Conservation (phyloP, 1,140 invertebrate genomes). For the Probaryconus sp. region DNA sequence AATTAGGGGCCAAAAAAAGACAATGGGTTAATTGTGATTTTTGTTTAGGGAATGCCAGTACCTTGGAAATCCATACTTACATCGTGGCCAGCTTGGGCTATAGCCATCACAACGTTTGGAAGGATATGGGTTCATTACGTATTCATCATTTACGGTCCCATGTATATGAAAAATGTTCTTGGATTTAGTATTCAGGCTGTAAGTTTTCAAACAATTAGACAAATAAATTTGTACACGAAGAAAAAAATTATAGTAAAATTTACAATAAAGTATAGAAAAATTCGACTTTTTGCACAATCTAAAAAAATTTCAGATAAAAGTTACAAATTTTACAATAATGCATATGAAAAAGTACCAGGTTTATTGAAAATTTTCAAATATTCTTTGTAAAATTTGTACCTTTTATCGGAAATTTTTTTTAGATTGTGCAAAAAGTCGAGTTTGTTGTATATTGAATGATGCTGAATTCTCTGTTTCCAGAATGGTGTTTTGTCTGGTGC, state of each 20-base stretch:
- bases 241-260: too few species aligned
- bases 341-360: not conserved
- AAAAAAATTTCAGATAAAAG: too few species aligned
- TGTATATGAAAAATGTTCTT: slow-evolving; percentile 84
- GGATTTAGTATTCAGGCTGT: slow-evolving; percentile 84
- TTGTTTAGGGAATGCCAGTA: slow-evolving; percentile 75
- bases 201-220: slow-evolving; percentile 39
- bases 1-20: too few species aligned
- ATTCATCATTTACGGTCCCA: slow-evolving; percentile 85
- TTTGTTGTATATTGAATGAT: not conserved
- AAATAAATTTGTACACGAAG: not conserved
- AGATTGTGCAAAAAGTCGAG: too few species aligned
- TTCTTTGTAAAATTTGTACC: not conserved
- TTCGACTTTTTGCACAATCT: too few species aligned
- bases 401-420: not conserved
- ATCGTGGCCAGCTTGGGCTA: slow-evolving; percentile 89
- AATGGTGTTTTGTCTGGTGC: slow-evolving; percentile 83
- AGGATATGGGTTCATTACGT: slow-evolving; percentile 86
- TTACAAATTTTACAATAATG: not conserved
- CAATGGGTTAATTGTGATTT: too few species aligned
- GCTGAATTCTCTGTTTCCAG: slow-evolving; percentile 68
- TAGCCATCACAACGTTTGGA: slow-evolving; percentile 86
- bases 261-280: too few species aligned
- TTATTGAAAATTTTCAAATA: too few species aligned
- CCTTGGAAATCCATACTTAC: slow-evolving; percentile 88